Conservation (phyloP, 2,888 invertebrate species). For the Leptura quadrifasciata region DNA sequence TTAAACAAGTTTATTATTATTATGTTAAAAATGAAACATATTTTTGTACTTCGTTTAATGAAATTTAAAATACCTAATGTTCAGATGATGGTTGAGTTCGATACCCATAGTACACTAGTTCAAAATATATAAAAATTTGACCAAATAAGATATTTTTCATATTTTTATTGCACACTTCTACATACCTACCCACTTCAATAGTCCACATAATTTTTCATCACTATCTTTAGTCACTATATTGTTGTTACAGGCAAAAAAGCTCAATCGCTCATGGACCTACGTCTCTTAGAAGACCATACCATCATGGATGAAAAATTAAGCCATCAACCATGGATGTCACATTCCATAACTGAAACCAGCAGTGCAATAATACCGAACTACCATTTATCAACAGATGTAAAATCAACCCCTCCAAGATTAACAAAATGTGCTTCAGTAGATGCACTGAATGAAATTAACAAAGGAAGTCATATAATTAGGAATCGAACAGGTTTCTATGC, state of each 20-base stretch:
- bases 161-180: no score
- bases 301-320: constrained; percentile 60
- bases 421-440: constrained; percentile 70
- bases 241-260: constrained; percentile 68
- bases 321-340: constrained; percentile 64
- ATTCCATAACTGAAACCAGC: constrained; percentile 63
- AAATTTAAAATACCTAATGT: no score
- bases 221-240: no score
- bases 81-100: no score
- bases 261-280: constrained; percentile 72
- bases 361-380: constrained; percentile 61
- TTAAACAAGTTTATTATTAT: no score
- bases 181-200: no score
- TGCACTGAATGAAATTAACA: constrained; percentile 66
- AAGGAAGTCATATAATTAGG: constrained; percentile 67
- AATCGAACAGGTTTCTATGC: constrained; percentile 72
- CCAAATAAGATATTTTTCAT: no score
- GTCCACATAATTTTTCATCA: no score
- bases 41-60: no score
- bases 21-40: no score
- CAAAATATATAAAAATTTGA: no score
- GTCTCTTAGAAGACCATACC: constrained; percentile 64
- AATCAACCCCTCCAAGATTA: constrained; percentile 55
- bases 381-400: constrained; percentile 45
- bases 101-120: no score